Percentiles rank a stretch among this genome's conserved stretches.
Conservation (phyloP, 2,113 vertebrate genomes). For the Sphyrna mokarran region DNA sequence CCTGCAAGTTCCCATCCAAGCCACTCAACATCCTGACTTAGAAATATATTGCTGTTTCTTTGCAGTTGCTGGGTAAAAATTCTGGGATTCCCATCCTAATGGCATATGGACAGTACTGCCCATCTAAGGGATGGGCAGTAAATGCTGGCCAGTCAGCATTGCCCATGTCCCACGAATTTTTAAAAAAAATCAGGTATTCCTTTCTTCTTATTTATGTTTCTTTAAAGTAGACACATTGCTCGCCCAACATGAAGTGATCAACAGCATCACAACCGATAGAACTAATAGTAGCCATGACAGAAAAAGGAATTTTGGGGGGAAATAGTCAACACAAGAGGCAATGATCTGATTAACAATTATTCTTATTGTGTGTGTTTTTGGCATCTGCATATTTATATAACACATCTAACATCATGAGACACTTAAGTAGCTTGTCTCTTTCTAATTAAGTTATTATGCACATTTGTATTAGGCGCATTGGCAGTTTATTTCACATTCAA, state of each 20-base stretch:
- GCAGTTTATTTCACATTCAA: neutral
- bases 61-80: too few relatives aligned
- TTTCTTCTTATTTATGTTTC: slow-evolving; percentile 12
- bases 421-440: neutral
- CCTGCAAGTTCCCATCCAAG: too few relatives aligned
- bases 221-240: slow-evolving; percentile 40
- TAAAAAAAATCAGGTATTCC: slow-evolving; percentile 32
- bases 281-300: slow-evolving; percentile 37
- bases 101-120: too few relatives aligned
- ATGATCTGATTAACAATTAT: slow-evolving; percentile 17
- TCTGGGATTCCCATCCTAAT: too few relatives aligned
- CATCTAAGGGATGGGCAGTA: too few relatives aligned
- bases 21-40: too few relatives aligned
- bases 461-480: neutral
- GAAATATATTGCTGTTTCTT: too few relatives aligned
- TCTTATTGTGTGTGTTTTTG: neutral
- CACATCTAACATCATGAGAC: neutral
- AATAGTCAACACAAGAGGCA: slow-evolving; percentile 42
- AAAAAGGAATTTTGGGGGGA: slow-evolving; percentile 39
- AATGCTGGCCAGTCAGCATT: too few relatives aligned
- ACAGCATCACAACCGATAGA: slow-evolving; percentile 39
- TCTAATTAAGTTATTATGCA: slow-evolving; percentile 13
- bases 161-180: too few relatives aligned
- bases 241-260: slow-evolving; percentile 43
- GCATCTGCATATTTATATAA: neutral